Base-by-base conservation (phyloP, 2,113 vertebrate species). In the Elachura formosa region DNA sequence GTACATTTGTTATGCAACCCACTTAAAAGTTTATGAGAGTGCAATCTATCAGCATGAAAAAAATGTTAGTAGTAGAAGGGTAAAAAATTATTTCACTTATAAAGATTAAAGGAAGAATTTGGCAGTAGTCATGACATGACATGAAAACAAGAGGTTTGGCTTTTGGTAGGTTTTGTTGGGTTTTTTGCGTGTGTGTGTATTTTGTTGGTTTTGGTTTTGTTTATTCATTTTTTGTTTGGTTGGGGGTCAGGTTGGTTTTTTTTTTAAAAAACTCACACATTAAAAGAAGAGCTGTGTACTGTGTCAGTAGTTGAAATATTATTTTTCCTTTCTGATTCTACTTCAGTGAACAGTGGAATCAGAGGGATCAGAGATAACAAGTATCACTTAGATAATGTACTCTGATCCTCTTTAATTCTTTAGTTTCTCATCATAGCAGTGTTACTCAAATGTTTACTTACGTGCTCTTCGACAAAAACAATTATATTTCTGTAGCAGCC, bases 31-130 rank as follows among this genome's bases (percentile, higher is more conserved):
- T 96, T 75, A 73, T 66, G 58, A 59, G 38, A 81, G 21, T 26
- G n/a, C 21, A 52, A 79, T 80, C 41, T 72, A 77, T 78, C 67
- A 94, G 51, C 43, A n/a, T 74, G 66, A 80, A 85, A 61, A 64
- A 79, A 85, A 75, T 21, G 22, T 25, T 31, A 78, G 26, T 15
- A 56, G 55, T 10, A 86, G n/a, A 54, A 89, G 31, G 11, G 11
- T 21, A 43, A 84, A 86, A 16, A 33, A 59, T 11, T 11, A 75
- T 84, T 78, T 93, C 29, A 90, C 40, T 92, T 85, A 54, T 9
- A 67, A 87, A 83, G 78, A 94, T 63, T 84, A 84, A 90, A 73
- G 24, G 62, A 75, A 90, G 62, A 81, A 80, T 84, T 94, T 81
- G 23, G 12, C 19, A 89, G 52, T 40, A 87, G 45, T 34, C 43